A percentile compares a stretch with the other conserved stretches of the same genome.
phyloP scores from a whole-genome alignment of 2,113 vertebrate species.

The Tretioscincus oriximinensis region DNA sequence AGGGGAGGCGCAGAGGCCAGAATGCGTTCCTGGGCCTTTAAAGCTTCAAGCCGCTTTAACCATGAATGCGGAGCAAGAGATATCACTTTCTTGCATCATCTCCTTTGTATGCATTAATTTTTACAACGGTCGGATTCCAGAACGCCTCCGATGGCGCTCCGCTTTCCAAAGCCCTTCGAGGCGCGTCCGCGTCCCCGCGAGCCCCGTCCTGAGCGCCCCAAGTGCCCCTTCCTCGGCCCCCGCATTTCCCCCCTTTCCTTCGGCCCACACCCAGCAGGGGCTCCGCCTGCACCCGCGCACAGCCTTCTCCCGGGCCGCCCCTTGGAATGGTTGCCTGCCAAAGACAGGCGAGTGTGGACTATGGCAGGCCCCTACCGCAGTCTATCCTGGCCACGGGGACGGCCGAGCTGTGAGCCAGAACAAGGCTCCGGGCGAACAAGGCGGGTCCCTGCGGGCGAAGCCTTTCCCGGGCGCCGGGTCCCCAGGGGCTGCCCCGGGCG shows the following conservation, averaged over 20 bases:
- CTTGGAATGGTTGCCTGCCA: no score
- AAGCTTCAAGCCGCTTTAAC: slow-evolving; percentile 57
- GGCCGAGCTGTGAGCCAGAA: no score
- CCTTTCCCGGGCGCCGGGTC: no score
- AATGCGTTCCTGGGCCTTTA: slow-evolving; percentile 58
- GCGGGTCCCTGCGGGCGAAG: no score
- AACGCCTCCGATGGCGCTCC: slow-evolving; percentile 75
- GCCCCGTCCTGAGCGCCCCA: slow-evolving; percentile 65
- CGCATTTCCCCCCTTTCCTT: slow-evolving; percentile 15
- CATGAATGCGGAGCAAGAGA: slow-evolving; percentile 22
- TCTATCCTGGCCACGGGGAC: no score
- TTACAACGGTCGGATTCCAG: slow-evolving; percentile 77
- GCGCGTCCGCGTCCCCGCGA: slow-evolving; percentile 75
- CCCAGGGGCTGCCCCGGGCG: no score
- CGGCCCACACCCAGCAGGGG: slow-evolving; percentile 72
- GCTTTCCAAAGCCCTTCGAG: slow-evolving; percentile 82
- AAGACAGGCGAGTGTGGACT: no score
- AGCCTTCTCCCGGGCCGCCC: no score
- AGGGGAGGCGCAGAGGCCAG: slow-evolving; percentile 14
- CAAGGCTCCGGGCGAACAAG: no score
- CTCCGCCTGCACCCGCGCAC: slow-evolving; percentile 68
- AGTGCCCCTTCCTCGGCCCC: neutral
- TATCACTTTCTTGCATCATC: slow-evolving; percentile 57
- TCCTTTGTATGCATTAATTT: slow-evolving; percentile 75
- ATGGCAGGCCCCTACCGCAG: no score